Evolutionary conservation across 2,888 invertebrate genomes (phyloP), one percentile per base, ranked within the genome.

Genomic region (Acleris literana): DNA sequence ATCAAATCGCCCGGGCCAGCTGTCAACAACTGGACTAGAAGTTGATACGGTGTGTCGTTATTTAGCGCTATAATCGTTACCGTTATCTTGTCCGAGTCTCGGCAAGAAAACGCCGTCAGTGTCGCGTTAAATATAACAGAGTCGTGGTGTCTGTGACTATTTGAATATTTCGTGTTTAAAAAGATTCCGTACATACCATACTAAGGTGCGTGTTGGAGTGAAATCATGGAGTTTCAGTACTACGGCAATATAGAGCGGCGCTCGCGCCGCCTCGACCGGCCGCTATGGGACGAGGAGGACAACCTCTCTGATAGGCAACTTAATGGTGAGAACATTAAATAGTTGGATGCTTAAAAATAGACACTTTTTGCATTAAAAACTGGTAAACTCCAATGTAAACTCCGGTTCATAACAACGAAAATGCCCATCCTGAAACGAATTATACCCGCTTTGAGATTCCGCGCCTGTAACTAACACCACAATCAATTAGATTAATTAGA

Each of bases 241-340:
- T 90, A 88, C 72, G 89, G 89, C 39, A 86, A 87, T 72, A 89
- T 85, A 70, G 88, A 90, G 33, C 82, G 87, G 13, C 76, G 80
- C 51, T 77, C 83, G 58, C 82, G 86, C 49, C 77, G 87, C 51
- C 82, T 83, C 48, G 92, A 92, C 20, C 86, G 86, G 66, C 92
- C 91, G 1, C 85, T 88, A 83, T 92, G 92, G 92, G 92, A 92
- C 46, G 92, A 92, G 72, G 92, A 92, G 67, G 92, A 92, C 69
- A 92, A 82, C 2, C 82, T 92, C 17, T 88, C 90, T 16, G 90
- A 92, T 77, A 82, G 92, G 70, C 85, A 83, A 51, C 79, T 87
- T 54, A 84, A 90, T 77, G 92, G 92, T 92, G 84, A 87, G 48
- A 49, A 29, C 7, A 7, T 53, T 39, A 11, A 39, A n/a, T n/a